phyloP scores from a whole-genome alignment of 2,113 vertebrate species.

The Stigmatopora nigra region DNA sequence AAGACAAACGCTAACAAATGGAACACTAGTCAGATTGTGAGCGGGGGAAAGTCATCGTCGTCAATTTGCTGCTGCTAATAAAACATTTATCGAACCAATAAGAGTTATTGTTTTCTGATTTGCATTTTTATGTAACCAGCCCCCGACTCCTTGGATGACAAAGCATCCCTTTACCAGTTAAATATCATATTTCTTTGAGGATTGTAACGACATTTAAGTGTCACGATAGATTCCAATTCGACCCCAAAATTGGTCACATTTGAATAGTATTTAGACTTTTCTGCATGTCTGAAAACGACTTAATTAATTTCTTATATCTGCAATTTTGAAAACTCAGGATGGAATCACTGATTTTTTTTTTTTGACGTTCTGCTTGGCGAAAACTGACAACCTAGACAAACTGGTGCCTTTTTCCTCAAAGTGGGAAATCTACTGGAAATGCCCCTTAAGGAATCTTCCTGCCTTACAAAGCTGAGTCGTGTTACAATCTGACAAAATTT shows the following conservation, averaged over 20 bases:
- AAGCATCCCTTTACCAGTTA: background rate
- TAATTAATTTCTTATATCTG: background rate
- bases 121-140: background rate
- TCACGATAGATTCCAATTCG: background rate
- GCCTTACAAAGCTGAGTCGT: slow-evolving; percentile 42
- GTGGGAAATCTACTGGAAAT: slow-evolving; percentile 43
- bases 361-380: slow-evolving; percentile 3
- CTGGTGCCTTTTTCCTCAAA: slow-evolving; percentile 38
- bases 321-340: background rate
- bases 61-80: background rate
- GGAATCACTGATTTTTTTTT: slow-evolving; percentile 26
- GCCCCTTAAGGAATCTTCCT: slow-evolving; percentile 60
- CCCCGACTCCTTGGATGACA: background rate
- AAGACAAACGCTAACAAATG: slow-evolving; percentile 24
- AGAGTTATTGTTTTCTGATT: background rate
- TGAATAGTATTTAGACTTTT: background rate
- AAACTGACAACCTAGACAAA: background rate
- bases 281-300: background rate
- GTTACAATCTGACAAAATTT: slow-evolving; percentile 49
- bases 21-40: background rate
- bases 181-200: background rate
- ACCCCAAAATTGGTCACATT: too few species aligned
- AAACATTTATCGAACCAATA: background rate
- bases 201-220: background rate
- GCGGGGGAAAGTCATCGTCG: background rate